Base-by-base conservation (phyloP, 2,888 invertebrate species). In the Archips xylosteana region DNA sequence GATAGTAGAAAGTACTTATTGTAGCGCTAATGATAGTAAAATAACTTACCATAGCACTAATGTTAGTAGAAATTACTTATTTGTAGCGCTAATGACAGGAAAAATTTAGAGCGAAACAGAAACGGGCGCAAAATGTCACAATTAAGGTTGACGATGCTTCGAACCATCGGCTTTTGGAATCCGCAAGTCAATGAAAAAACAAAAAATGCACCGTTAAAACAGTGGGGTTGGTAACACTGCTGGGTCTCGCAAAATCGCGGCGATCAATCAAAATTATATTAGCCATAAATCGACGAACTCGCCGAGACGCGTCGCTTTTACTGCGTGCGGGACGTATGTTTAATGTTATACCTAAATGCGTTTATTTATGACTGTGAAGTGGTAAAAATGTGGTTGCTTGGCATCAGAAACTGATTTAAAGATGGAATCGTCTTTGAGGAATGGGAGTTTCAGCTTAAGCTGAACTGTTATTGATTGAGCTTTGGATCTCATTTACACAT, bases 231-330 rank as follows among this genome's bases (percentile, higher is more conserved):
- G 54, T 6, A 54, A 54, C 54, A 23, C 54, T 9, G 54, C 12
- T 3, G 23, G 5, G 23, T n/a, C 54, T 85, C 83, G 82, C 82
- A 80, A 81, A 83, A 85, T 88, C 85, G 81, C 77, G 83, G 83
- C 92, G 87, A 93, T 93, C 92, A 92, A 93, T 93, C 93, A 92
- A 92, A 92, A 93, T 92, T 92, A 92, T 93, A 92, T 91, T 92
- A 92, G 88, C 92, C 91, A 92, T 93, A 92, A 93, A 93, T 92
- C 92, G 90, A 86, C 87, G 85, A 82, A 63, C 63, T 65, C 65
- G 45, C 36, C 15, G 51, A 51, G 51, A 65, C 51, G 51, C 51
- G 62, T 49, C 65, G 71, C 67, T 42, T 71, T 72, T 72, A 72
- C 67, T 67, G 61, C 67, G 61, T 34, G 61, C 71, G 51, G 13